A percentile compares a stretch with the other conserved stretches of the same genome.
Evolutionary conservation across 2,888 invertebrate genomes (phyloP).

Genomic region (Stegana nigrithorax): DNA sequence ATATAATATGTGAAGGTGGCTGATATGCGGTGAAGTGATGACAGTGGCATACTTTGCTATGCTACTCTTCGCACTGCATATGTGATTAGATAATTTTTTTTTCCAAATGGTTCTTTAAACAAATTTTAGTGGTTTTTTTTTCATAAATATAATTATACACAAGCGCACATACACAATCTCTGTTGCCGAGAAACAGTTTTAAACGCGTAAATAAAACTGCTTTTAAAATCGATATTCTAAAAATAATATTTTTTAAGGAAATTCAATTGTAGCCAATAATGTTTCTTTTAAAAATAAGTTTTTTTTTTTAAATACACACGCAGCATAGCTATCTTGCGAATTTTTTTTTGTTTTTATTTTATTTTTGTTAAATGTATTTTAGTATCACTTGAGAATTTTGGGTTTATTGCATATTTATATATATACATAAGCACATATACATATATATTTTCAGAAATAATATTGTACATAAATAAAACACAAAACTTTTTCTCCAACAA

Average conservation of each 20-base stretch:
- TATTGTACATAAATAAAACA: slow-evolving; percentile 2
- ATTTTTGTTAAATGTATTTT: slow-evolving; percentile 29
- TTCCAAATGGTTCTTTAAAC: neutral
- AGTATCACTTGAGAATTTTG: no score
- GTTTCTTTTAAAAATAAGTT: slow-evolving; percentile 39
- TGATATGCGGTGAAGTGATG: no score
- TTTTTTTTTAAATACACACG: slow-evolving; percentile 38
- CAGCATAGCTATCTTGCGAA: slow-evolving; percentile 34
- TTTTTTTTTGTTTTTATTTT: slow-evolving; percentile 39
- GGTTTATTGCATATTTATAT: slow-evolving; percentile 20
- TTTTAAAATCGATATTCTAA: slow-evolving; percentile 63
- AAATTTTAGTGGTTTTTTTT: slow-evolving; percentile 16
- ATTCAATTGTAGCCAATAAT: slow-evolving; percentile 45
- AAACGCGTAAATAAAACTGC: slow-evolving; percentile 30
- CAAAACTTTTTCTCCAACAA: slow-evolving; percentile 42
- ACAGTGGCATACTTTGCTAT: slow-evolving; percentile 1
- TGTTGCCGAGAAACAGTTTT: slow-evolving; percentile 7
- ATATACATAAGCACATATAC: slow-evolving; percentile 26
- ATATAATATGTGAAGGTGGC: neutral
- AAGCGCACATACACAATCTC: slow-evolving; percentile 20
- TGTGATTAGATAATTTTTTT: slow-evolving; percentile 25
- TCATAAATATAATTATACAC: slow-evolving; percentile 31
- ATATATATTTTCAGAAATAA: slow-evolving; percentile 8
- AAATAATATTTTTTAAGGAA: slow-evolving; percentile 54
- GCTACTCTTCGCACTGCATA: neutral